These are phyloP conservation scores for Conus canariensis DNA, from an alignment of 2,888 invertebrate genomes.

Conservation along the genomic window DNA sequence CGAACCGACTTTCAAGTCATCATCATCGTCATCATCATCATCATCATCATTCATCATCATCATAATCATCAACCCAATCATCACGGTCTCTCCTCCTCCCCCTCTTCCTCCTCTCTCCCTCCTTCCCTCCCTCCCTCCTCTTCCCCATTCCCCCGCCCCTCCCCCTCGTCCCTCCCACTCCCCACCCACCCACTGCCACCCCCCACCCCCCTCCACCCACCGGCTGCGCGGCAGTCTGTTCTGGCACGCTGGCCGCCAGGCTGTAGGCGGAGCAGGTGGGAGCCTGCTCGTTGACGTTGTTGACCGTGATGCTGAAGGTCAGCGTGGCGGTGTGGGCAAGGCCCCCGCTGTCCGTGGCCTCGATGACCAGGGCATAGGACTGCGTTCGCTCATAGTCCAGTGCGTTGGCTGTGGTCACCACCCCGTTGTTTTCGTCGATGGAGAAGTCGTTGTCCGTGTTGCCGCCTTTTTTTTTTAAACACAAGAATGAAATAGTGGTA, in stretches of 20 bases:
- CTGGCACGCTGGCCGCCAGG: slow-evolving; percentile 36
- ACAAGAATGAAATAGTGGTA: not conserved
- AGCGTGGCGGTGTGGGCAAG: slow-evolving; percentile 51
- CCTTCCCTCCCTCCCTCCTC: not conserved
- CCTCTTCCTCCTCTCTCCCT: not conserved
- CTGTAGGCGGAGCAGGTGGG: slow-evolving; percentile 58
- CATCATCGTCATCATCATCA: no score
- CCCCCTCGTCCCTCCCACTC: no score
- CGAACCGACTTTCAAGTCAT: no score
- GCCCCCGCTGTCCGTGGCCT: slow-evolving; percentile 54
- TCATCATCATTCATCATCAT: no score
- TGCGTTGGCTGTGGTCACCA: slow-evolving; percentile 42
- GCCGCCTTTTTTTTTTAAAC: slow-evolving; percentile 50
- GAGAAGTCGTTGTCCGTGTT: slow-evolving; percentile 51
- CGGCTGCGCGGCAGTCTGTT: slow-evolving; percentile 56
- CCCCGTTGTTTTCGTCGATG: slow-evolving; percentile 49
- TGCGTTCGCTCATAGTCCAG: slow-evolving; percentile 51
- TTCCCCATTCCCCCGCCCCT: not conserved
- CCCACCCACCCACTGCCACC: not conserved
- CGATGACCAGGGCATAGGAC: slow-evolving; percentile 57
- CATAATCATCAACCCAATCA: no score
- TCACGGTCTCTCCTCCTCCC: no score
- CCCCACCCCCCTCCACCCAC: slow-evolving; percentile 6
- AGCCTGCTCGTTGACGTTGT: slow-evolving; percentile 66
- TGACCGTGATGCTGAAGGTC: slow-evolving; percentile 61